These are phyloP conservation scores for Erebia palarica DNA, from an alignment of 2,888 invertebrate genomes.

Conservation along the genomic window DNA sequence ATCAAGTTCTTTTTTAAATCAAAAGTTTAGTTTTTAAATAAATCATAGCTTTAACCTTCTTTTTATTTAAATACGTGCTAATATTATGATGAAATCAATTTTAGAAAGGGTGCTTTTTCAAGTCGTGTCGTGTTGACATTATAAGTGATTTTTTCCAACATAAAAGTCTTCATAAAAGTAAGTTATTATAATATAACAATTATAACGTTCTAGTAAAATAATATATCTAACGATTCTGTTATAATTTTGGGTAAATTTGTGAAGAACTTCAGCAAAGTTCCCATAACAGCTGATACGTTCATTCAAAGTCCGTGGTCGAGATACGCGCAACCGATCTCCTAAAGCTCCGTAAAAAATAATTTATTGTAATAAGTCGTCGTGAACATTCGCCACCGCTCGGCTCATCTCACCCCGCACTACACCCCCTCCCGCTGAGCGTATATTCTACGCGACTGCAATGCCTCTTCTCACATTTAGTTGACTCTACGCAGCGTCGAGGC, in stretches of 20 bases:
- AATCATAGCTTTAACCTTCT: too few relatives aligned
- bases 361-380: constrained; percentile 81
- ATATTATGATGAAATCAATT: too few relatives aligned
- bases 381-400: constrained; percentile 79
- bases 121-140: too few relatives aligned
- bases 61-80: too few relatives aligned
- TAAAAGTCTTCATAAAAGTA: not conserved
- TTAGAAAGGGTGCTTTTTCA: too few relatives aligned
- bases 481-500: constrained; percentile 73
- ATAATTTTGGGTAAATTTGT: not conserved
- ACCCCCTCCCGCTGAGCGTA: constrained; percentile 63
- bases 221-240: not conserved
- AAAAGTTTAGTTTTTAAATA: too few relatives aligned
- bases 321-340: constrained; percentile 68
- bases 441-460: constrained; percentile 76
- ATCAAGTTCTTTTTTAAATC: too few relatives aligned
- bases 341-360: constrained; percentile 78
- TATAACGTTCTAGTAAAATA: not conserved
- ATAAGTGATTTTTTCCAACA: too few relatives aligned
- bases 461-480: constrained; percentile 73
- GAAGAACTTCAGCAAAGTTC: constrained; percentile 31
- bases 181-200: not conserved
- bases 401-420: constrained; percentile 68
- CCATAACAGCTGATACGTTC: constrained; percentile 61
- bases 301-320: constrained; percentile 68